Base-by-base conservation (phyloP, 2,113 vertebrate genomes). In the Callopanchax toddi region DNA sequence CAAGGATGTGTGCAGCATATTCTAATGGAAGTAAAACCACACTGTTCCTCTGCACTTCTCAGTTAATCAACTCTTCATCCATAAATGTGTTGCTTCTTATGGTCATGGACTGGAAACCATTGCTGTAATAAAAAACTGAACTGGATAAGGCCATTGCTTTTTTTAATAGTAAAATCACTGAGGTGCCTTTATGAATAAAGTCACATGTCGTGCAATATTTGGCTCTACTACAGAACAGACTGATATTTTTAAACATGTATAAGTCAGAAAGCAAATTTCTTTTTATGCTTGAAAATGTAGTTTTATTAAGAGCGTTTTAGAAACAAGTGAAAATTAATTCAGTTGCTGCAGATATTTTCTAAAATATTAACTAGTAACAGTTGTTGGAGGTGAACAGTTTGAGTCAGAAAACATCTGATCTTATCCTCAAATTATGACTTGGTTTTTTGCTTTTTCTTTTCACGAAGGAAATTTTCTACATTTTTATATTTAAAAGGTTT, bases 1-100 rank as follows among this genome's bases (percentile, higher is more conserved):
- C 67, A 90, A 91, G 61, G 92, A 94, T 26, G 82, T 91, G 39
- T 94, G 93, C 82, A 91, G 88, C 55, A 87, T 86, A 62, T 91
- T 90, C 49, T 91, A 76, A 91, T 32, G 29, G 71, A 64, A 22
- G 62, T 5, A 49, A 40, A 55, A 20, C 46, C 16, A 20, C 4
- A 11, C 43, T 8, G 11, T 50, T 36, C n/a, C 3, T 2, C 4
- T 45, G 9, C 34, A 10, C 34, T 51, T 39, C 48, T 43, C 12
- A 5, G 9, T 42, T 15, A 5, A 36, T 62, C 25, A 25, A 61
- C 12, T 11, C 29, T 45, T 48, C 26, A 40, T 44, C 26, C 36
- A 43, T 6, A 26, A 16, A 18, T 21, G 34, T 34, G n/a, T 3
- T 49, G 67, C 20, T 13, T 23, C 37, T 16, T 20, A 18, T 3